Evolutionary conservation across 2,888 invertebrate species (phyloP).

Genomic region (Digitonthophagus gazella): DNA sequence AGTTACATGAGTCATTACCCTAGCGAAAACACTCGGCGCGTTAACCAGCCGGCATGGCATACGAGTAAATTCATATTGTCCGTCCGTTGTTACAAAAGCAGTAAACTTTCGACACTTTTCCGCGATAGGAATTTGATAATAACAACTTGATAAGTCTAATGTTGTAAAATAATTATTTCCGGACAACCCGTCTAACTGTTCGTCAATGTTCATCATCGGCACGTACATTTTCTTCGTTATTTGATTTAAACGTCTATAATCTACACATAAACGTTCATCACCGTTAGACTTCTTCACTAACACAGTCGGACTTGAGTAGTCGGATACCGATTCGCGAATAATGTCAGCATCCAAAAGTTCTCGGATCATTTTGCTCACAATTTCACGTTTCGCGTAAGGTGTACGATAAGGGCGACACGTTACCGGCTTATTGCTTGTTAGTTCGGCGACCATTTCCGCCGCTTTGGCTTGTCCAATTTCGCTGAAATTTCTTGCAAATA

Average conservation of each 20-base stretch:
- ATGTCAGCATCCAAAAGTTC: conserved; percentile 29
- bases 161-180: conserved; percentile 34
- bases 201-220: conserved; percentile 37
- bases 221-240: conserved; percentile 35
- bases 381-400: conserved; percentile 26
- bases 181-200: conserved; percentile 32
- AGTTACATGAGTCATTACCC: conserved; percentile 29
- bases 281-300: conserved; percentile 31
- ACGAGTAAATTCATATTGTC: conserved; percentile 36
- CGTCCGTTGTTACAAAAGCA: conserved; percentile 31
- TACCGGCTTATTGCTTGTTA: conserved; percentile 25
- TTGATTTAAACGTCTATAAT: conserved; percentile 37
- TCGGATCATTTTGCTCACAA: conserved; percentile 27
- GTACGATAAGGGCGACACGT: conserved; percentile 31
- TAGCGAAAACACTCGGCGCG: conserved; percentile 38
- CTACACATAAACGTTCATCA: conserved; percentile 29
- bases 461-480: conserved; percentile 25
- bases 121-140: conserved; percentile 32
- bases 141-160: conserved; percentile 36
- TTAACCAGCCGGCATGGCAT: conserved; percentile 41
- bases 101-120: conserved; percentile 1
- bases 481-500: conserved; percentile 12
- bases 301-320: conserved; percentile 28
- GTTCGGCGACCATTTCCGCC: conserved; percentile 29
- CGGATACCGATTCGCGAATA: conserved; percentile 30